Conservation (phyloP, 92 coral and sea anemone species). For the Siderastrea siderea region DNA sequence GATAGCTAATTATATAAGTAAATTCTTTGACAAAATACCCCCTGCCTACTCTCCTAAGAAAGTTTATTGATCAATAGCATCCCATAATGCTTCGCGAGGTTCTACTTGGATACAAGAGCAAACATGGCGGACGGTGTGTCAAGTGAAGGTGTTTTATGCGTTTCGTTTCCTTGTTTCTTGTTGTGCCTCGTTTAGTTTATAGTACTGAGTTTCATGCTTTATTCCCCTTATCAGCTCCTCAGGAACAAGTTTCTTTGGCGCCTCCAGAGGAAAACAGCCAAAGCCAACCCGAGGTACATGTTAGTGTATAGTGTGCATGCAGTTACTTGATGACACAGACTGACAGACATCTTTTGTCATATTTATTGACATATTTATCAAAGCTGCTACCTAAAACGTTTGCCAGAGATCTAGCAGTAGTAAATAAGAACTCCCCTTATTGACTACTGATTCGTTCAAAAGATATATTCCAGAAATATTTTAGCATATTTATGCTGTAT, state of each 20-base stretch:
- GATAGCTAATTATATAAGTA: not conserved
- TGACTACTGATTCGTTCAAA: not conserved
- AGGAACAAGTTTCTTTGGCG: constrained; percentile 73
- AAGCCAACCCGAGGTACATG: constrained; percentile 75
- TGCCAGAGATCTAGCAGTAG: no score
- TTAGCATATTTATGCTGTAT: no score
- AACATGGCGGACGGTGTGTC: constrained; percentile 93
- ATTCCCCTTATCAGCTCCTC: constrained; percentile 41
- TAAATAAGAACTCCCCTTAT: not conserved
- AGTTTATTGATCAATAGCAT: constrained; percentile 7
- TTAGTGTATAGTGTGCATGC: not conserved
- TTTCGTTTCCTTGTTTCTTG: not conserved
- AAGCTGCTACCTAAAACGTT: not conserved
- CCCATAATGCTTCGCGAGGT: constrained; percentile 68
- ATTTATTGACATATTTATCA: not conserved
- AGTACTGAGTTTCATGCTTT: not conserved
- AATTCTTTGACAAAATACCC: constrained; percentile 1
- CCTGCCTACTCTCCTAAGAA: constrained; percentile 23
- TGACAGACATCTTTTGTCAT: not conserved
- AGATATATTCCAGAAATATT: no score
- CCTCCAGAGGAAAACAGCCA: constrained; percentile 81
- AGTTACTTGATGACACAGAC: not conserved
- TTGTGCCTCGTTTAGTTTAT: not conserved
- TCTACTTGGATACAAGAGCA: constrained; percentile 81
- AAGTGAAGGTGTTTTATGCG: constrained; percentile 15